These are phyloP conservation scores for Scelioninae gen. 1 DNA, from an alignment of 2,888 invertebrate genomes.

Conservation along the genomic window DNA sequence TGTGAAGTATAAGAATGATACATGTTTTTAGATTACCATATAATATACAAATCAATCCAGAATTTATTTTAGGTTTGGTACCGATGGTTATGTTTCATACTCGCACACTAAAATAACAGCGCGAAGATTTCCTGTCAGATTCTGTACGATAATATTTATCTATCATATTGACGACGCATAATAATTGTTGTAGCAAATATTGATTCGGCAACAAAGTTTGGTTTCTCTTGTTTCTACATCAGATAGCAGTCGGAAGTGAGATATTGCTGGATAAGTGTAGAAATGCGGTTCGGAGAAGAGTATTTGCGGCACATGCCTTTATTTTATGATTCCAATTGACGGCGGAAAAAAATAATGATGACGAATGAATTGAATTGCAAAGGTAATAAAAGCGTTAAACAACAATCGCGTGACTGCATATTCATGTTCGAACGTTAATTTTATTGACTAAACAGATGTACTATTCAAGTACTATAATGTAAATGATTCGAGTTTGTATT, in stretches of 20 bases:
- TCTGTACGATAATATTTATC: slow-evolving; percentile 6
- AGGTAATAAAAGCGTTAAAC: neutral
- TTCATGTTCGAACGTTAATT: neutral
- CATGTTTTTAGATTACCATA: too few relatives aligned
- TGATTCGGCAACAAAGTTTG: slow-evolving; percentile 11
- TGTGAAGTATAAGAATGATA: too few relatives aligned
- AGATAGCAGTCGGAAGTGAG: slow-evolving; percentile 4
- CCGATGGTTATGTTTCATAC: neutral
- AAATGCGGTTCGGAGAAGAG: neutral
- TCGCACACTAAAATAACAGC: neutral
- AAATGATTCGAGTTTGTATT: too few relatives aligned
- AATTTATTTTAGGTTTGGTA: neutral
- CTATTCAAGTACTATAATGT: neutral
- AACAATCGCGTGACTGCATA: neutral
- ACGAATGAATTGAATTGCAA: neutral
- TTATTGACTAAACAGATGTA: neutral
- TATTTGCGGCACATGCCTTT: neutral
- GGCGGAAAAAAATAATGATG: neutral
- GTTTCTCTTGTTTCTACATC: slow-evolving; percentile 16
- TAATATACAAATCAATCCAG: too few relatives aligned
- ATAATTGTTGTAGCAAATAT: slow-evolving; percentile 24
- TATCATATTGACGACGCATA: slow-evolving; percentile 11
- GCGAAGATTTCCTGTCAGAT: neutral
- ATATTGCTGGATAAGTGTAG: slow-evolving; percentile 10
- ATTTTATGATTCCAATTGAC: neutral